Evolutionary conservation across 2,797 vertebrate genomes (phyloP), one percentile per base, ranked within the genome.

Genomic region (Xiphophorus birchmanni): DNA sequence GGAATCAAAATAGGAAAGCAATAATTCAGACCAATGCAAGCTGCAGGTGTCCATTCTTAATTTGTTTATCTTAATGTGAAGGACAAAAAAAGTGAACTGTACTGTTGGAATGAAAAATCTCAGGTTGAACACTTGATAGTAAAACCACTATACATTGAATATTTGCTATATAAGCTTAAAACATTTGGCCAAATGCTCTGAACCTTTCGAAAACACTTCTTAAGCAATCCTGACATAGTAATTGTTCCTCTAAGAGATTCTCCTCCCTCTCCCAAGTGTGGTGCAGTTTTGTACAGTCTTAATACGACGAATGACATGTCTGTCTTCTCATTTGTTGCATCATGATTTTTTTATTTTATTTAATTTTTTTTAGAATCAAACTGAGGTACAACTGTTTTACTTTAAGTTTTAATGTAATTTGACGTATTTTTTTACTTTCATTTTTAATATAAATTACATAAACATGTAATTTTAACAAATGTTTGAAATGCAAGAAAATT

Each of bases 1-100:
- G 90, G 84, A 89, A 85, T 90, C 83, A 67, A 76, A 89, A 78
- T 80, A 90, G 91, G 87, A 94, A 85, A 94, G 94, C 94, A 95
- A 95, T 95, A 95, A 85, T 80, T 87, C 82, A 75, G 77, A 84
- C 69, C 42, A 81, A 85, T 78, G 77, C 84, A 77, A 69, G 85
- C 81, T 86, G 83, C 65, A 86, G 85, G 78, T 90, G 90, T 79
- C 82, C 74, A 80, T 82, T 88, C 75, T 91, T 90, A 89, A 91
- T 77, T 84, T 50, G 78, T 90, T 86, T 87, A 65, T 75, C 79
- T 40, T 75, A 75, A 80, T 37, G 82, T 84, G 86, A 88, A 93
- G 86, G 83, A 89, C 85, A 77, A 87, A 88, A 91, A 79, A 18
- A 78, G 58, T 84, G 44, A 83, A 83, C 81, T 82, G 82, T 84